A percentile compares a stretch with the other conserved stretches of the same genome.
Evolutionary conservation across 1,140 invertebrate species (phyloP).

Genomic region (Onthophagus taurus): DNA sequence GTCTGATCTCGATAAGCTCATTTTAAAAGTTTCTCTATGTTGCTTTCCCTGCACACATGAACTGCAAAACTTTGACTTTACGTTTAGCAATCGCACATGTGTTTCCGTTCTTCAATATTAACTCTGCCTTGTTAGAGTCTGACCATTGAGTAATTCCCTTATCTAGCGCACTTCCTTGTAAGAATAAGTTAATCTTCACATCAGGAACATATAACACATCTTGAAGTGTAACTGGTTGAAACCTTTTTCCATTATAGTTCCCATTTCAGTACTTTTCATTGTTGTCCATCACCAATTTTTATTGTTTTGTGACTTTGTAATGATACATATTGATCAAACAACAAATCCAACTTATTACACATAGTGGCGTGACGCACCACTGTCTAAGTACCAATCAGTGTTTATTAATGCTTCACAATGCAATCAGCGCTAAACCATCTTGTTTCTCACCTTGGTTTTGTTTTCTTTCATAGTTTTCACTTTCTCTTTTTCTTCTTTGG

Average conservation of each 20-base stretch:
- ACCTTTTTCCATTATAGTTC: conserved; percentile 8
- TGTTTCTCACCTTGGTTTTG: conserved; percentile 4
- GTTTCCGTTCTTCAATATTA: not conserved
- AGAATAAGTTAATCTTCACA: conserved; percentile 7
- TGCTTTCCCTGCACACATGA: conserved; percentile 7
- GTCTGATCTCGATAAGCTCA: conserved; percentile 6
- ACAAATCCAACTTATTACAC: not conserved
- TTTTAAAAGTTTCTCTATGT: not conserved
- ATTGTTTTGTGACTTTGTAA: not conserved
- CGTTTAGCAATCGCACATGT: conserved; percentile 1
- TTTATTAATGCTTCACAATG: not conserved
- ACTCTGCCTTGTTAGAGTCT: not conserved
- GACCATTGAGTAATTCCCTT: not conserved
- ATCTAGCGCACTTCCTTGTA: conserved; percentile 2
- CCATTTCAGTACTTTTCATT: not conserved
- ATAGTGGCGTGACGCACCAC: conserved; percentile 7
- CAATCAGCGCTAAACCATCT: not conserved
- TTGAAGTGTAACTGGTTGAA: not conserved
- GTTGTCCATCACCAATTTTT: conserved; percentile 12
- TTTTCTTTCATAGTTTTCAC: not conserved
- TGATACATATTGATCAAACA: not conserved
- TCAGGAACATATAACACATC: conserved; percentile 7
- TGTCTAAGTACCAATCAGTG: conserved; percentile 7
- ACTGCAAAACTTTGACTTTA: conserved; percentile 2
- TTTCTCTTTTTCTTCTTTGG: not conserved